phyloP scores from a whole-genome alignment of 1,140 invertebrate genomes.

The Drosophila paulistorum region DNA sequence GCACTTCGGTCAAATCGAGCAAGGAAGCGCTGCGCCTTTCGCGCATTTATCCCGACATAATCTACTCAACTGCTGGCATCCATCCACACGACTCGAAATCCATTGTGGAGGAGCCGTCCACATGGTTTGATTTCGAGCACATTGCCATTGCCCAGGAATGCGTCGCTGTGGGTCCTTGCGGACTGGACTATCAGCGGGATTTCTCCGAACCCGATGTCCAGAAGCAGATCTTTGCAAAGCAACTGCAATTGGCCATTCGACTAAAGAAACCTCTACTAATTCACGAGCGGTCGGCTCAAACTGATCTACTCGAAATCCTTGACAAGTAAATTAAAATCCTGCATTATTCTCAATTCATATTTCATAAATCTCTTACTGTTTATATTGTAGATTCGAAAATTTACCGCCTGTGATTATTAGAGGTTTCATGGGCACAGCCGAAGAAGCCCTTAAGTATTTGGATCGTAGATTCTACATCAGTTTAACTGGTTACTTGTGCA shows the following conservation, averaged over 20 bases:
- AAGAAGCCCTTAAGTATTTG: constrained; percentile 93
- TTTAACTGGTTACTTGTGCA: constrained; percentile 88
- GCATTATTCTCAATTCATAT: background rate
- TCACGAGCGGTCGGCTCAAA: constrained; percentile 95
- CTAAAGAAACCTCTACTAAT: constrained; percentile 95
- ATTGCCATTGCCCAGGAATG: constrained; percentile 93
- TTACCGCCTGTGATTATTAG: constrained; percentile 94
- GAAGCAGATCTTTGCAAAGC: constrained; percentile 93
- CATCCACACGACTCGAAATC: constrained; percentile 98
- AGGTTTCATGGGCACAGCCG: constrained; percentile 95
- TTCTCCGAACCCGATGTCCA: constrained; percentile 95
- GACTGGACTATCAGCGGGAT: constrained; percentile 96
- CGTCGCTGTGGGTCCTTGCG: constrained; percentile 97
- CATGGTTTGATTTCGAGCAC: constrained; percentile 88
- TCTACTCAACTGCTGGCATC: constrained; percentile 97
- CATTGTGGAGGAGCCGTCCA: constrained; percentile 91
- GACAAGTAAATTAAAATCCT: constrained; percentile 76
- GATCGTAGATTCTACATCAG: constrained; percentile 94
- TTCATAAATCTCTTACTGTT: background rate
- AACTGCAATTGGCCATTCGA: constrained; percentile 93
- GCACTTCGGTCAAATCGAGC: constrained; percentile 93
- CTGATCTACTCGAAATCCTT: constrained; percentile 88
- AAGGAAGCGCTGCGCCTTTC: constrained; percentile 95
- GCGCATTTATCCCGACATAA: constrained; percentile 93
- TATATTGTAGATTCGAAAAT: constrained; percentile 83